Base-by-base conservation (phyloP, 2,797 vertebrate species). In the Aselliscus stoliczkanus region DNA sequence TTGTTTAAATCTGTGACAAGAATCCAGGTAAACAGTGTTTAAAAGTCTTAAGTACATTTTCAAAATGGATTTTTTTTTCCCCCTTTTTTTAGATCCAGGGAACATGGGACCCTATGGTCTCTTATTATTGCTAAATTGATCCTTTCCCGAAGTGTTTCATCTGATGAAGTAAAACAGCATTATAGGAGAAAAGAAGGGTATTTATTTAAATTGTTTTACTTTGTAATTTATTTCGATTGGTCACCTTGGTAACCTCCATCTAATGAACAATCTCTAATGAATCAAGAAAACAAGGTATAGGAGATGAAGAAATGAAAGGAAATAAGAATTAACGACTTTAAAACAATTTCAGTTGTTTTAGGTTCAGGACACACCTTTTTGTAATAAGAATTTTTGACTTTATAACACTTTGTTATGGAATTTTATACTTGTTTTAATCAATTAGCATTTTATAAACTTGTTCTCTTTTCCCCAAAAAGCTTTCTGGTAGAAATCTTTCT, bases 51-150 rank as follows among this genome's bases (percentile, higher is more conserved):
- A 85, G n/a, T 69, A 39, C 7, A 23, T 14, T 88, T 87, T 92
- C 27, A 72, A 85, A 96, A 64, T 44, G 15, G 7, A 60, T 13
- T 94, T 69, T 52, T 27, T 27, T 86, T 96, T 84, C 97, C 39
- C 20, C 86, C n/a, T n/a, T 79, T 95, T 96, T 91, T 96, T 94
- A 99, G 99, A 96, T 99, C 99, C 31, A 96, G 98, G 95, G 98
- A 98, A 92, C 98, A 98, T 31, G 99, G 99, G 84, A 98, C 98
- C 95, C 98, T 99, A 23, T 99, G 99, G 99, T 99, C 99, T 96
- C 98, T 99, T 97, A 99, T 99, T 88, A 97, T 99, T 93, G 98
- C 99, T 95, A 99, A 98, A 97, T 98, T 99, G 98, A 98, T 99
- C 20, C 70, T 87, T 92, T 97, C 87, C 27, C 98, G 96, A 92